A percentile compares a stretch with the other conserved stretches of the same genome.
Evolutionary conservation across 1,140 invertebrate genomes (phyloP).

Genomic region (Solenopsis invicta): DNA sequence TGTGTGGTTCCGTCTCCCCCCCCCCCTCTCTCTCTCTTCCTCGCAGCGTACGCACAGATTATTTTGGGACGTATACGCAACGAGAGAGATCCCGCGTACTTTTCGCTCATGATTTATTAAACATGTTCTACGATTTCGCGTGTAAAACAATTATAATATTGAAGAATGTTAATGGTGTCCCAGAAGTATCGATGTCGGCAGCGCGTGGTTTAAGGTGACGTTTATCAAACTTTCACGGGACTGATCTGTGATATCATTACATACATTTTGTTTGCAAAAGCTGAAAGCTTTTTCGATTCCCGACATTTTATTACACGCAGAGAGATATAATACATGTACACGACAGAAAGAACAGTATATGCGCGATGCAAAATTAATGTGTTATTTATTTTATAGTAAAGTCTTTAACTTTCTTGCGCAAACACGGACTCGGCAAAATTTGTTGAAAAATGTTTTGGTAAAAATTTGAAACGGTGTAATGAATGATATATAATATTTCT

Average conservation of each 20-base stretch:
- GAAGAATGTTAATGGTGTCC: constrained; percentile 7
- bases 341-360: neutral
- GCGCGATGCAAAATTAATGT: neutral
- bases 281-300: neutral
- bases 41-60: constrained; percentile 29
- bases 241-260: neutral
- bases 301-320: neutral
- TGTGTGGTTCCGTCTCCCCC: neutral
- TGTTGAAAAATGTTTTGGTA: neutral
- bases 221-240: constrained; percentile 1
- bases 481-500: neutral
- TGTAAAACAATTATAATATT: constrained; percentile 48
- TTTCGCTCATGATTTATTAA: constrained; percentile 42
- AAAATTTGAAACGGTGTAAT: neutral
- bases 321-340: neutral
- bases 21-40: neutral
- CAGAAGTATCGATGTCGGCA: neutral
- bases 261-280: neutral
- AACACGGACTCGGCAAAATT: neutral
- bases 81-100: neutral
- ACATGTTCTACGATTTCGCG: constrained; percentile 16
- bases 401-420: neutral
- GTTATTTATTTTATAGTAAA: neutral
- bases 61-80: constrained; percentile 40
- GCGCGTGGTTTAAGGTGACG: neutral